A percentile compares a stretch with the other conserved stretches of the same genome.
Evolutionary conservation across 2,888 invertebrate species (phyloP).

Genomic region (Drosophila vallismaia): DNA sequence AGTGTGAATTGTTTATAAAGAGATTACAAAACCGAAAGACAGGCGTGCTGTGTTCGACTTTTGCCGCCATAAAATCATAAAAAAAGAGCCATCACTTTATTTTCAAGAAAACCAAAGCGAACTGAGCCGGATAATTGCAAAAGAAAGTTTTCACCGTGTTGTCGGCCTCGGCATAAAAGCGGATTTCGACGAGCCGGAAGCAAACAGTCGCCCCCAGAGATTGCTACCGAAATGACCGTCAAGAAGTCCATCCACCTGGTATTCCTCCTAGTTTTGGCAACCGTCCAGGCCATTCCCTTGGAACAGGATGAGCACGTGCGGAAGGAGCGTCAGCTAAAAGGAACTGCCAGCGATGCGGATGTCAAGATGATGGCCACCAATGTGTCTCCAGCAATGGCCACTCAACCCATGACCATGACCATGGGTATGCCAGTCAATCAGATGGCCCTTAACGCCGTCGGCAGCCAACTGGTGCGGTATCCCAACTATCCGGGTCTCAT

Average conservation of each 20-base stretch:
- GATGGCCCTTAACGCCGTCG: conserved; percentile 43
- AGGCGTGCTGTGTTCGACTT: conserved; percentile 46
- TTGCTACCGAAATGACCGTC: conserved; percentile 54
- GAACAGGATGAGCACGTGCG: conserved; percentile 45
- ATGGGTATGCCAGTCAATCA: conserved; percentile 47
- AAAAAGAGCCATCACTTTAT: conserved; percentile 51
- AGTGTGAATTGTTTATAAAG: conserved; percentile 80
- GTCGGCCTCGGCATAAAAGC: conserved; percentile 58
- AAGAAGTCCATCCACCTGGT: conserved; percentile 47
- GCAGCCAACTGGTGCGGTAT: conserved; percentile 59
- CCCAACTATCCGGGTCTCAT: conserved; percentile 53
- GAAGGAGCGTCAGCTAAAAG: conserved; percentile 63
- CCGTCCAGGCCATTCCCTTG: conserved; percentile 41
- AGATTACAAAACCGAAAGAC: conserved; percentile 74
- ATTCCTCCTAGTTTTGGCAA: conserved; percentile 37
- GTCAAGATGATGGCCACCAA: conserved; percentile 65
- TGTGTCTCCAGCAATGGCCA: conserved; percentile 45
- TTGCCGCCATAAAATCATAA: conserved; percentile 62
- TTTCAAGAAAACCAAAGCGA: conserved; percentile 42
- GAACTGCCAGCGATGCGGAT: conserved; percentile 51
- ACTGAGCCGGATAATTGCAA: conserved; percentile 51
- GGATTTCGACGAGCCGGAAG: conserved; percentile 54
- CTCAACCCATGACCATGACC: conserved; percentile 24
- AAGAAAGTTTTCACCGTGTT: conserved; percentile 64
- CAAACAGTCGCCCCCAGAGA: conserved; percentile 62